phyloP scores from a whole-genome alignment of 2,888 invertebrate species.

The Drosophila kambysellisi region DNA sequence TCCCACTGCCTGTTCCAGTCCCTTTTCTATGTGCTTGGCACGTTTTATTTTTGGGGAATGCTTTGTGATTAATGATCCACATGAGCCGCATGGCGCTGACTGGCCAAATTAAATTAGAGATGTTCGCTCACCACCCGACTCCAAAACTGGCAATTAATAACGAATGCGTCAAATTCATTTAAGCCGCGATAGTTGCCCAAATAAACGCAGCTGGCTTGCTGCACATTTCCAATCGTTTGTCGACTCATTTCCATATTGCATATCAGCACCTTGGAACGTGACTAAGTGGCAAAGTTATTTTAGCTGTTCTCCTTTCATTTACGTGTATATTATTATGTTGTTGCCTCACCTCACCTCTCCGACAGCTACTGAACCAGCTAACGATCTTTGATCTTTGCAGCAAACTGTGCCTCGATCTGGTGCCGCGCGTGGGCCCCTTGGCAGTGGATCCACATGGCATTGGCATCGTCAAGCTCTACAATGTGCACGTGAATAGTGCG shows the following conservation, averaged over 20 bases:
- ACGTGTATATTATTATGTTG: conserved; percentile 3
- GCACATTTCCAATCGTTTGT: conserved; percentile 1
- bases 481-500: conserved; percentile 91
- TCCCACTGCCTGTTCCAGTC: neutral
- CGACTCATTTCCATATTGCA: conserved; percentile 39
- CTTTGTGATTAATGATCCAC: conserved; percentile 67
- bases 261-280: conserved; percentile 55
- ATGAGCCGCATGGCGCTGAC: conserved; percentile 50
- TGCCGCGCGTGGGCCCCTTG: conserved; percentile 94
- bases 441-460: conserved; percentile 96
- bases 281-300: conserved; percentile 65
- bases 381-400: conserved; percentile 86
- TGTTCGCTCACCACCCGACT: conserved; percentile 55
- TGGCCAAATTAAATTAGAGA: conserved; percentile 70
- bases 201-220: conserved; percentile 54
- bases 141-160: conserved; percentile 66
- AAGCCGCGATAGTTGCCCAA: conserved; percentile 45
- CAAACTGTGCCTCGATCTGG: conserved; percentile 95
- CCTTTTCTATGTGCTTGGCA: conserved; percentile 16
- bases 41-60: conserved; percentile 41
- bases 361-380: conserved; percentile 29
- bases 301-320: conserved; percentile 41
- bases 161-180: conserved; percentile 62
- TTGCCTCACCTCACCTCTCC: conserved; percentile 4
- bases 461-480: conserved; percentile 95